phyloP scores from a whole-genome alignment of 2,888 invertebrate species.

The Hypselothyrea guttata region DNA sequence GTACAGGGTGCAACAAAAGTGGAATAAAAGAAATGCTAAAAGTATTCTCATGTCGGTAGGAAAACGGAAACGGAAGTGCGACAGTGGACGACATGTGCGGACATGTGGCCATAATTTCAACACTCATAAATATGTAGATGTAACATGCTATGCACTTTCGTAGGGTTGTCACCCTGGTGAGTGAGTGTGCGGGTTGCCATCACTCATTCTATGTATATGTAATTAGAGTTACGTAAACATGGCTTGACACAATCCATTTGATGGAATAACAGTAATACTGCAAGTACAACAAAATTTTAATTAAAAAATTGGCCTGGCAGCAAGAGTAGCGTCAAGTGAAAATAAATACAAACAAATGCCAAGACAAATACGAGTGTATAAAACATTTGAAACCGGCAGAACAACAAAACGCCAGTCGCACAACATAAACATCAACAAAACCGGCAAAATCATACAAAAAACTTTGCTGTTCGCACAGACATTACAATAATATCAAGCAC shows the following conservation, averaged over 20 bases:
- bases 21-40: conserved; percentile 62
- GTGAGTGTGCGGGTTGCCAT: too few relatives aligned
- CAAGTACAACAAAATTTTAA: conserved; percentile 28
- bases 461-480: conserved; percentile 37
- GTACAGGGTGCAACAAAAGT: conserved; percentile 15
- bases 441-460: conserved; percentile 38
- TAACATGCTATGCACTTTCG: conserved; percentile 38
- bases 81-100: conserved; percentile 63
- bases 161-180: conserved; percentile 1
- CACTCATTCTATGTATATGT: conserved; percentile 1
- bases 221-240: conserved; percentile 14
- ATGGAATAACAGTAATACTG: conserved; percentile 18
- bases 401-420: conserved; percentile 20
- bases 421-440: conserved; percentile 40
- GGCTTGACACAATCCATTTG: conserved; percentile 28
- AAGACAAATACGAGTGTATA: background rate
- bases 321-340: conserved; percentile 15
- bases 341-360: conserved; percentile 34
- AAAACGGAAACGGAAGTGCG: conserved; percentile 63
- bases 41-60: conserved; percentile 66
- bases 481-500: conserved; percentile 34
- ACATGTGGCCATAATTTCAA: conserved; percentile 56
- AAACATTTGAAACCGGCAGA: conserved; percentile 16
- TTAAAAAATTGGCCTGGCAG: conserved; percentile 33
- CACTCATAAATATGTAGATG: conserved; percentile 61